These are phyloP conservation scores for Caenorhabditis inopinata DNA, from an alignment of 1,140 invertebrate species.

Conservation along the genomic window DNA sequence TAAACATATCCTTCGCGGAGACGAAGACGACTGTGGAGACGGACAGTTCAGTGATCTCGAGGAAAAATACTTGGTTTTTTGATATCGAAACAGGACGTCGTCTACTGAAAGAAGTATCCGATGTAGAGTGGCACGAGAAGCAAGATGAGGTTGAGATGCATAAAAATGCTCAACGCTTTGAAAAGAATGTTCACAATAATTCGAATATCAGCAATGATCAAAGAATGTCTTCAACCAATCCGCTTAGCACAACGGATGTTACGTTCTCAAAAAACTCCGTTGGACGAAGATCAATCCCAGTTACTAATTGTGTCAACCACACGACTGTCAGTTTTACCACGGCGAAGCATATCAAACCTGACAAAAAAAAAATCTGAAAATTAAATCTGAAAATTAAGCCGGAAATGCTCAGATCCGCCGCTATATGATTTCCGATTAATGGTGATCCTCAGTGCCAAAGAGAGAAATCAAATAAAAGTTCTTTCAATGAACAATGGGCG, in stretches of 20 bases:
- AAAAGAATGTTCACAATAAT: not conserved
- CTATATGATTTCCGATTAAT: not conserved
- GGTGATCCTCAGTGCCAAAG: not conserved
- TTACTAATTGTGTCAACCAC: not conserved
- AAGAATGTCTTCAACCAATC: not conserved
- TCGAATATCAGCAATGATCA: not conserved
- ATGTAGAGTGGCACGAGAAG: constrained; percentile 7
- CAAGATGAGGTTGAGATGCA: not conserved
- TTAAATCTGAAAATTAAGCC: not conserved
- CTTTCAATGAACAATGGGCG: no score
- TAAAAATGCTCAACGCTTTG: not conserved
- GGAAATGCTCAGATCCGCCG: not conserved
- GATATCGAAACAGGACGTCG: constrained; percentile 4
- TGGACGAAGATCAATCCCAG: not conserved
- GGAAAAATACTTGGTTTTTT: not conserved
- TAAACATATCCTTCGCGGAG: not conserved
- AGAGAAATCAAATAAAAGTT: not conserved
- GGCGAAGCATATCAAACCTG: not conserved
- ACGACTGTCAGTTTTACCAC: not conserved
- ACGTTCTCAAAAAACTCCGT: not conserved
- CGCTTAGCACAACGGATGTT: not conserved
- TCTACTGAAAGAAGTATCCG: not conserved
- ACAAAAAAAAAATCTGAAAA: not conserved
- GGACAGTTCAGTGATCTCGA: not conserved
- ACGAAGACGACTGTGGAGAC: not conserved